phyloP scores from a whole-genome alignment of 2,113 vertebrate genomes.

The Rhizomys pruinosus region DNA sequence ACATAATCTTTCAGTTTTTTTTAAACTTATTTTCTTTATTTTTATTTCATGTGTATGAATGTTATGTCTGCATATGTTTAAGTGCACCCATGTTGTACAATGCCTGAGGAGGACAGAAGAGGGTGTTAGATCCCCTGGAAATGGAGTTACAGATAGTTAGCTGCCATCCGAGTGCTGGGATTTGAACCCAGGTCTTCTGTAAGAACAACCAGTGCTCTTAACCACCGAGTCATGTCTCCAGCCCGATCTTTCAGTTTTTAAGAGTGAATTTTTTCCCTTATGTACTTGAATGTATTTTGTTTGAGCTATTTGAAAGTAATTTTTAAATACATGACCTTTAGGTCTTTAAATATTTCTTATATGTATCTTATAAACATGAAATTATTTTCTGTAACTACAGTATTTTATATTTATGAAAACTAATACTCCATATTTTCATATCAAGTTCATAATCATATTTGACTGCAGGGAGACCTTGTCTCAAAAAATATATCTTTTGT shows the following conservation, averaged over 20 bases:
- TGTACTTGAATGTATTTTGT: background rate
- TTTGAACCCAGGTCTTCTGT: too few relatives aligned
- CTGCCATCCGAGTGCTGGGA: too few relatives aligned
- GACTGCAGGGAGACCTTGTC: background rate
- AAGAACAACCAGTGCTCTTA: too few relatives aligned
- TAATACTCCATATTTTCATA: slow-evolving; percentile 25
- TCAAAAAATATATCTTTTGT: too few relatives aligned
- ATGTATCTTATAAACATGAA: background rate
- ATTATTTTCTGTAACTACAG: background rate
- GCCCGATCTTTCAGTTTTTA: background rate
- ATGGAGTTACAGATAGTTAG: too few relatives aligned
- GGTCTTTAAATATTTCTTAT: background rate
- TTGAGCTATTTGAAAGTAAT: slow-evolving; percentile 42
- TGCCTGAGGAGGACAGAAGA: too few relatives aligned
- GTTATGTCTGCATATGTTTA: too few relatives aligned
- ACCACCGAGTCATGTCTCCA: too few relatives aligned
- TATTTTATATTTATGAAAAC: slow-evolving; percentile 33
- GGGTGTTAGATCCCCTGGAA: too few relatives aligned
- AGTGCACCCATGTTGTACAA: too few relatives aligned
- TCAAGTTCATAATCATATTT: slow-evolving; percentile 14
- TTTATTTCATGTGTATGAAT: too few relatives aligned
- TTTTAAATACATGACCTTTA: slow-evolving; percentile 25
- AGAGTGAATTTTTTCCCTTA: background rate
- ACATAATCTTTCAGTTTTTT: background rate
- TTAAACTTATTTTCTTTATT: too few relatives aligned